Percentiles rank a stretch among this genome's conserved stretches.
These are phyloP conservation scores for Harpagoxenus sublaevis DNA, from an alignment of 2,888 invertebrate genomes.

Conservation along the genomic window DNA sequence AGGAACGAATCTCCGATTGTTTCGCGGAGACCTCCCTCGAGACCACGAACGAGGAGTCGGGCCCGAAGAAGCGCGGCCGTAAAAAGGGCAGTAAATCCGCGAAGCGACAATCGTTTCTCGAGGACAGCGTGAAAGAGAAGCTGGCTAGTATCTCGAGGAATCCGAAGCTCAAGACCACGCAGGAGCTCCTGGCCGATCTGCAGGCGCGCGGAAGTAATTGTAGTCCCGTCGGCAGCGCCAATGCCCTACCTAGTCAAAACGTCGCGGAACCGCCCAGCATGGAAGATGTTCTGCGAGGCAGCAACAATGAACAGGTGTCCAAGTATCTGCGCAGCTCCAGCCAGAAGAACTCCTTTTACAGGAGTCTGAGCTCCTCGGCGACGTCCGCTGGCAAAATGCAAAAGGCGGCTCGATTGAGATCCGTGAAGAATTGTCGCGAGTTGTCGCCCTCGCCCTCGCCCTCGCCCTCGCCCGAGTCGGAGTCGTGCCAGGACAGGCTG, in stretches of 20 bases:
- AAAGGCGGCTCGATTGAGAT: constrained; percentile 59
- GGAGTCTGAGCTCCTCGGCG: constrained; percentile 61
- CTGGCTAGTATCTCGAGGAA: constrained; percentile 88
- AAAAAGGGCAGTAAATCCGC: constrained; percentile 88
- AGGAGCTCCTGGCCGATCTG: constrained; percentile 93
- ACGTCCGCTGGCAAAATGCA: constrained; percentile 49
- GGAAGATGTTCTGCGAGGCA: constrained; percentile 83
- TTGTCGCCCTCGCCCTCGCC: constrained; percentile 57
- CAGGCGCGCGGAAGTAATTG: constrained; percentile 88
- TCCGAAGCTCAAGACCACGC: constrained; percentile 92
- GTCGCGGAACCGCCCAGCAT: constrained; percentile 80
- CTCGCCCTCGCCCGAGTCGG: constrained; percentile 69
- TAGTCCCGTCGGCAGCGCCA: constrained; percentile 68
- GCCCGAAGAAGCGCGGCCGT: constrained; percentile 88
- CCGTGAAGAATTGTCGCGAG: constrained; percentile 66
- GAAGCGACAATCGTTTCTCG: constrained; percentile 87
- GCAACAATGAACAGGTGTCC: constrained; percentile 84
- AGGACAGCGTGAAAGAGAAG: constrained; percentile 88
- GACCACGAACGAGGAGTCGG: constrained; percentile 70
- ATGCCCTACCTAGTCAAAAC: constrained; percentile 81
- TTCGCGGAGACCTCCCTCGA: constrained; percentile 76
- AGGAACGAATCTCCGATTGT: constrained; percentile 81
- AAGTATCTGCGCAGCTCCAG: constrained; percentile 81
- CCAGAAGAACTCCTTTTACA: constrained; percentile 74
- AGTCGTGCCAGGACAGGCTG: constrained; percentile 69